These are phyloP conservation scores for Clavelina lepadiformis DNA, from an alignment of 23 tunicate genomes.

Conservation along the genomic window DNA sequence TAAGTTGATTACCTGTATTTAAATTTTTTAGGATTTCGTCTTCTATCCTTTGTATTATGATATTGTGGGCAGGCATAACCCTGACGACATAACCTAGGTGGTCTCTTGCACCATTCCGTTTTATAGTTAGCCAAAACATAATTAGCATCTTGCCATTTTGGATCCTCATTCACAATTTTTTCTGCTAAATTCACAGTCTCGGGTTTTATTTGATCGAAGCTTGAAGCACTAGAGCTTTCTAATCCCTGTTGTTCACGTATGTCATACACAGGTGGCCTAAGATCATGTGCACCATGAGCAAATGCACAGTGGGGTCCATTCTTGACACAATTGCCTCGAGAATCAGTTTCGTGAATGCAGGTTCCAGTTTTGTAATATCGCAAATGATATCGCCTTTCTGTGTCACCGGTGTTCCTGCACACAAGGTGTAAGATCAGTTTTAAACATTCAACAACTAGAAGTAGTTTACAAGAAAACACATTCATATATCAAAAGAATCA, in stretches of 20 bases:
- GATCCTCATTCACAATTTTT: constrained; percentile 92
- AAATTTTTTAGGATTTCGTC: constrained; percentile 97
- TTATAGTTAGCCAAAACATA: constrained; percentile 93
- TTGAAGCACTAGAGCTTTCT: constrained; percentile 5
- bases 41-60: constrained; percentile 95
- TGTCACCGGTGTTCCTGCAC: constrained; percentile 95
- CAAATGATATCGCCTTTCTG: constrained; percentile 96
- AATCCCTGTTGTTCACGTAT: constrained; percentile 54
- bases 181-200: constrained; percentile 68
- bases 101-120: constrained; percentile 95
- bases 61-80: constrained; percentile 98
- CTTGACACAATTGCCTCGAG: constrained; percentile 96
- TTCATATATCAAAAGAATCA: background rate
- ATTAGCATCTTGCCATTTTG: constrained; percentile 96
- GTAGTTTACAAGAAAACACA: background rate
- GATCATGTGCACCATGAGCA: constrained; percentile 95
- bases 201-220: constrained; percentile 18
- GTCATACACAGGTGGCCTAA: constrained; percentile 94
- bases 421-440: background rate
- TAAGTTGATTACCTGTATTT: constrained; percentile 96
- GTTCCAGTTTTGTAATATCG: constrained; percentile 98
- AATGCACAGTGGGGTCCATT: constrained; percentile 99
- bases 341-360: constrained; percentile 98
- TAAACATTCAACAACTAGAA: background rate
- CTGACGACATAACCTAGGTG: constrained; percentile 86